Base-by-base conservation (phyloP, 2,797 vertebrate genomes). In the Muscicapa striata region DNA sequence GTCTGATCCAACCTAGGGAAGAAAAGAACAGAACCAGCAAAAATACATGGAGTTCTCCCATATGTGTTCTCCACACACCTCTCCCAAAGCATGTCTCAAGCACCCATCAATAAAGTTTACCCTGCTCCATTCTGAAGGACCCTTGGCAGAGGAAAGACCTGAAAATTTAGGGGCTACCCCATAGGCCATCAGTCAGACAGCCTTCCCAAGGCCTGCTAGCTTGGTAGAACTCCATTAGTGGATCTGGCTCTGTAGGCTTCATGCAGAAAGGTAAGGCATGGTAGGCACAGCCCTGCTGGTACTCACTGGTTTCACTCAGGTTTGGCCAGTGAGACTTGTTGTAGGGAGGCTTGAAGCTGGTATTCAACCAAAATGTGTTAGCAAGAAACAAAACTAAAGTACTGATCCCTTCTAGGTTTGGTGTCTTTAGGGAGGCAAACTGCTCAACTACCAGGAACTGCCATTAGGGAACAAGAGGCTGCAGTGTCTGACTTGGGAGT, bases 1-100 rank as follows among this genome's bases (percentile, higher is more conserved):
- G 96, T 99, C 99, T 58, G 97, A 97, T 85, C 99, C 99, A 95
- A 99, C 97, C 99, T 99, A 94, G 20, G 87, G 36, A 94, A 90
- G 66, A 70, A 58, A 72, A 91, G 34, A 89, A 91, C 4, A 14
- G 75, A 82, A 76, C 1, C 30, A 41, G 18, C 30, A 84, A 76
- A 82, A 86, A 36, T 12, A 84, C 24, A 38, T 26, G 16, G 40
- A 68, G 43, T 26, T 89, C 23, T 76, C 43, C 0, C 0, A 32
- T 14, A 64, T 0, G 1, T 40, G 30, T 30, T 41, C 73, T 81
- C 43, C 48, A 11, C 29, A 84, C 27, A 81, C 26, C 20, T 81
- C 10, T 66, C 74, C 48, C 43, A 70, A 85, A 91, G 19, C 10
- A 20, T 0, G 1, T 85, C 38, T 78, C 54, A 72, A 54, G 45